phyloP scores from a whole-genome alignment of 2,888 invertebrate genomes.

The Blastobasis lacticolella region DNA sequence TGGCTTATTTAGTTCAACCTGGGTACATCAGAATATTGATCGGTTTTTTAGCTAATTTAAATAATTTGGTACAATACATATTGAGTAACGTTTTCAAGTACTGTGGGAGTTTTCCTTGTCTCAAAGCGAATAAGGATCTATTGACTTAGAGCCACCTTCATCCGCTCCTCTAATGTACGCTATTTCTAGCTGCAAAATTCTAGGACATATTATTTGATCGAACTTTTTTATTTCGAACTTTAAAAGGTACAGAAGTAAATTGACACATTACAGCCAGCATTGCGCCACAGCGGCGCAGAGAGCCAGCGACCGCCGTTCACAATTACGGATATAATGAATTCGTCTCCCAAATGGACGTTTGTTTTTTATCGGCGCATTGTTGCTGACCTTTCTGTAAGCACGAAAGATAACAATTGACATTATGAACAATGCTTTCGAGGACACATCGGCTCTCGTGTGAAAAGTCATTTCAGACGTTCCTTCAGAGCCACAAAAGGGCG shows the following conservation, averaged over 20 bases:
- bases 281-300: not conserved
- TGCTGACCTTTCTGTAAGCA: constrained; percentile 5
- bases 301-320: not conserved
- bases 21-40: no score
- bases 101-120: no score
- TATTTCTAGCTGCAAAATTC: no score
- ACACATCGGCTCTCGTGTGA: constrained; percentile 9
- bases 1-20: not conserved
- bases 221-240: no score
- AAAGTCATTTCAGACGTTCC: constrained; percentile 12
- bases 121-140: no score
- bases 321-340: not conserved
- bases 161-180: no score
- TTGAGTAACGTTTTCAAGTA: no score
- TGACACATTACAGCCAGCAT: not conserved
- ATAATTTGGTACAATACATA: no score
- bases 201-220: no score
- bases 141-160: no score
- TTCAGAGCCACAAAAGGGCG: constrained; percentile 31
- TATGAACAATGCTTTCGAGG: constrained; percentile 9
- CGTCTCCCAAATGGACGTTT: constrained; percentile 2
- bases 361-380: constrained; percentile 8
- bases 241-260: no score
- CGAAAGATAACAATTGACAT: constrained; percentile 10
- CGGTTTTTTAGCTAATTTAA: no score